Evolutionary conservation across 2,888 invertebrate genomes (phyloP).

Genomic region (Spodoptera littoralis): DNA sequence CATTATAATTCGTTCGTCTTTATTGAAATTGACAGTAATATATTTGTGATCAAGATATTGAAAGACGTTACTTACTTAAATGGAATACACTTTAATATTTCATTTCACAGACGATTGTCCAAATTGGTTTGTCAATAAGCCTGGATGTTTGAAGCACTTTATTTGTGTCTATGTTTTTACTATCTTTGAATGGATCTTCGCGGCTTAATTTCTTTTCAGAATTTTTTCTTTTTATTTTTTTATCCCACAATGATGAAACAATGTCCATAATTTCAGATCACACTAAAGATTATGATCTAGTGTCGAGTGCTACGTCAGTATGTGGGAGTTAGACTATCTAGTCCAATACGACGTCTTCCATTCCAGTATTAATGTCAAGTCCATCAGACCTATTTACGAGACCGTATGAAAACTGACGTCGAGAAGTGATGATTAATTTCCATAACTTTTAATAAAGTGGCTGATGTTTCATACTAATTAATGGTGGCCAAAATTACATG

Average conservation of each 20-base stretch:
- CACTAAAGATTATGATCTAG: slow-evolving; percentile 39
- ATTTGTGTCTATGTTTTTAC: too few species aligned
- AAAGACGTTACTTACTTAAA: slow-evolving; percentile 14
- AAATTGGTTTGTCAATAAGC: slow-evolving; percentile 1
- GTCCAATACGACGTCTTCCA: slow-evolving; percentile 51
- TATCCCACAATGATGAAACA: slow-evolving; percentile 7
- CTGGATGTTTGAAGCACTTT: neutral
- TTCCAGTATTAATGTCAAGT: slow-evolving; percentile 69
- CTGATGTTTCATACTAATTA: slow-evolving; percentile 1
- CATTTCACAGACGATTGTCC: slow-evolving; percentile 6
- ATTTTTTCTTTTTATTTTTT: neutral
- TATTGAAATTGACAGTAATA: slow-evolving; percentile 31
- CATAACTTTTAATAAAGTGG: slow-evolving; percentile 17
- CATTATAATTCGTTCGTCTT: slow-evolving; percentile 31
- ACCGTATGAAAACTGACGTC: slow-evolving; percentile 39
- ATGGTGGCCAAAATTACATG: neutral
- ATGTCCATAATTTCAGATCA: slow-evolving; percentile 12
- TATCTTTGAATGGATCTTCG: too few species aligned
- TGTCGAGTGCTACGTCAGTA: slow-evolving; percentile 59
- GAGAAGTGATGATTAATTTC: slow-evolving; percentile 14
- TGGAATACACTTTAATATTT: slow-evolving; percentile 17
- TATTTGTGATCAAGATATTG: slow-evolving; percentile 35
- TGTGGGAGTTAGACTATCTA: slow-evolving; percentile 59
- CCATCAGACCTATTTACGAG: slow-evolving; percentile 46
- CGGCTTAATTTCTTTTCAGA: too few species aligned